These are phyloP conservation scores for Galerucella pusilla DNA, from an alignment of 2,888 invertebrate genomes.

Conservation along the genomic window DNA sequence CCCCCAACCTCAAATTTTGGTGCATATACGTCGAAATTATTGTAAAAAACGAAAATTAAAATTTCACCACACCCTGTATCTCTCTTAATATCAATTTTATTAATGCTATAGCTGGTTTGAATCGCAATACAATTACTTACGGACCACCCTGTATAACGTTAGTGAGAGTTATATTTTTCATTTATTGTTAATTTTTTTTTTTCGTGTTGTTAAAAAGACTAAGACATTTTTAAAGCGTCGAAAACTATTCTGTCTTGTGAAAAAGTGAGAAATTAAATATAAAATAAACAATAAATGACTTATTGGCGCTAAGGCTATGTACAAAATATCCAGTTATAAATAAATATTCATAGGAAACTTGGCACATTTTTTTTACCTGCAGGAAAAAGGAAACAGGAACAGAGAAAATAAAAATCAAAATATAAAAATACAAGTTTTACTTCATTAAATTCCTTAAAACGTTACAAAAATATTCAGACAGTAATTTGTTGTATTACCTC, in stretches of 20 bases:
- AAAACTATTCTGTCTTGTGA: slow-evolving; percentile 39
- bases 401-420: neutral
- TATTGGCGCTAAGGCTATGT: slow-evolving; percentile 55
- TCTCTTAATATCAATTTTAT: no score
- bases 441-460: neutral
- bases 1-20: no score
- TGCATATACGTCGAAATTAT: no score
- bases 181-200: neutral
- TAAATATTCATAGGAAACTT: slow-evolving; percentile 47
- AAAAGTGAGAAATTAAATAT: slow-evolving; percentile 58
- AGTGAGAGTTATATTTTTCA: neutral
- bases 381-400: no score
- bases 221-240: slow-evolving; percentile 15
- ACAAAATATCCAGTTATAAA: slow-evolving; percentile 58
- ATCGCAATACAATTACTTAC: no score
- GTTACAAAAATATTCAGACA: neutral
- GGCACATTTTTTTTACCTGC: neutral
- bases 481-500: neutral
- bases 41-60: no score
- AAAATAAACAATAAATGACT: slow-evolving; percentile 48
- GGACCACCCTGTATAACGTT: no score
- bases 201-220: neutral
- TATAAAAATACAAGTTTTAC: neutral
- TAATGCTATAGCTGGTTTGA: no score
- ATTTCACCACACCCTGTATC: no score